phyloP scores from a whole-genome alignment of 2,113 vertebrate genomes.

The Gymnarchus niloticus region DNA sequence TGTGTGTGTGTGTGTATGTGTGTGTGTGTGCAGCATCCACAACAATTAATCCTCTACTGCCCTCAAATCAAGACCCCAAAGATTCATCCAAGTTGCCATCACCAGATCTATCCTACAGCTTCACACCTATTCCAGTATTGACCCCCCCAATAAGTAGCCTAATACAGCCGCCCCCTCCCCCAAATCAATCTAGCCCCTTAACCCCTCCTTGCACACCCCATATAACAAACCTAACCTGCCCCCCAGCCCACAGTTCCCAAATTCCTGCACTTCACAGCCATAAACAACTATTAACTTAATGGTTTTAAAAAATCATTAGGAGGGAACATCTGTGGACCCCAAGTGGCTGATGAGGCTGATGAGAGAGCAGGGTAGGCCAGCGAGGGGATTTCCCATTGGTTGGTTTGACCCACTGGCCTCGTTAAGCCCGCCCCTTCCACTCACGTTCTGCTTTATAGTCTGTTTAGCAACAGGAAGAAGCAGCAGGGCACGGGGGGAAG shows the following conservation, averaged over 20 bases:
- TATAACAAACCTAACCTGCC: not conserved
- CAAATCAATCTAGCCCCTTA: not conserved
- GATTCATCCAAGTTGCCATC: not conserved
- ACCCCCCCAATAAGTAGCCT: not conserved
- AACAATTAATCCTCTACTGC: not conserved
- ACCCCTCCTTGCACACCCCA: not conserved
- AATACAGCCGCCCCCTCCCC: not conserved
- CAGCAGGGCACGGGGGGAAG: conserved; percentile 52
- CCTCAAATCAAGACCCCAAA: not conserved
- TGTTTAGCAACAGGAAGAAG: conserved; percentile 58
- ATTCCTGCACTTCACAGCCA: conserved; percentile 71
- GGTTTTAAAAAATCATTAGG: conserved; percentile 61
- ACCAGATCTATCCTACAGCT: no score
- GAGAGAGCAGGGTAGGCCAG: conserved; percentile 31
- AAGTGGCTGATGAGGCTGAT: conserved; percentile 57
- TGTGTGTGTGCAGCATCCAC: not conserved
- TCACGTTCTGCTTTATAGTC: conserved; percentile 56
- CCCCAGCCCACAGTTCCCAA: conserved; percentile 24
- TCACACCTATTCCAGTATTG: not conserved
- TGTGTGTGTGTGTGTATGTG: not conserved
- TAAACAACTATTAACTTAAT: conserved; percentile 75
- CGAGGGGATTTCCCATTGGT: conserved; percentile 46
- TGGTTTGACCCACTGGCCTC: conserved; percentile 46
- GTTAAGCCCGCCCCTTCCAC: conserved; percentile 47
- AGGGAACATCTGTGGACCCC: conserved; percentile 59